A percentile compares a stretch with the other conserved stretches of the same genome.
Evolutionary conservation across 2,113 vertebrate genomes (phyloP).

Genomic region (Phodopus roborovskii): DNA sequence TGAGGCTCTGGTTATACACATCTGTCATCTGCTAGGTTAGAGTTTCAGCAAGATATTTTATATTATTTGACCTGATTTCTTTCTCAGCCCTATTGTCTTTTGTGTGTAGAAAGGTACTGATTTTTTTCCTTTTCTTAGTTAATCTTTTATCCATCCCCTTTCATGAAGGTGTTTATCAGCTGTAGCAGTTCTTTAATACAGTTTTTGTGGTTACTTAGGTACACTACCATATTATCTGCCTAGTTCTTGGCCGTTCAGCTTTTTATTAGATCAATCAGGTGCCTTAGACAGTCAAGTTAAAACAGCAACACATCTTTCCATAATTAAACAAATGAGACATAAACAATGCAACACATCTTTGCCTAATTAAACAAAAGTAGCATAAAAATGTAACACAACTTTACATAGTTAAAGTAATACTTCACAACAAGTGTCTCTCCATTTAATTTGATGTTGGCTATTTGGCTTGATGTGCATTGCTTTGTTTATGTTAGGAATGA

Average conservation of each 20-base stretch:
- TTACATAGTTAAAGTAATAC: background rate
- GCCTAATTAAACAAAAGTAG: background rate
- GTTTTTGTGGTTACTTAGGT: background rate
- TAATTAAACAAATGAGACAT: background rate
- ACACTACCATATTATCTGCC: too few relatives aligned
- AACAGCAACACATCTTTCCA: background rate
- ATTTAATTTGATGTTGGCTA: background rate
- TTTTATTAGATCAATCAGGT: background rate
- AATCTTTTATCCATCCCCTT: background rate
- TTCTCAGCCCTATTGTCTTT: background rate
- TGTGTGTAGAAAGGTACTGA: background rate
- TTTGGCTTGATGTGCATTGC: background rate
- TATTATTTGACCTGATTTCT: background rate
- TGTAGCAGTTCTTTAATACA: background rate
- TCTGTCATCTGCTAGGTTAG: too few relatives aligned
- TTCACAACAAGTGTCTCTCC: background rate
- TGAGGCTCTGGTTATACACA: too few relatives aligned
- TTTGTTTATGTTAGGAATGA: background rate
- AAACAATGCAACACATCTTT: background rate
- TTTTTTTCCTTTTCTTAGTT: background rate
- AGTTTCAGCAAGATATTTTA: too few relatives aligned
- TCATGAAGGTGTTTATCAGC: background rate
- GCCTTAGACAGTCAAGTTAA: background rate
- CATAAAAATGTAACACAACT: background rate
- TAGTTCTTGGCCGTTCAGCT: too few relatives aligned